These are phyloP conservation scores for Barnardius zonarius DNA, from an alignment of 2,113 vertebrate genomes.

Conservation along the genomic window DNA sequence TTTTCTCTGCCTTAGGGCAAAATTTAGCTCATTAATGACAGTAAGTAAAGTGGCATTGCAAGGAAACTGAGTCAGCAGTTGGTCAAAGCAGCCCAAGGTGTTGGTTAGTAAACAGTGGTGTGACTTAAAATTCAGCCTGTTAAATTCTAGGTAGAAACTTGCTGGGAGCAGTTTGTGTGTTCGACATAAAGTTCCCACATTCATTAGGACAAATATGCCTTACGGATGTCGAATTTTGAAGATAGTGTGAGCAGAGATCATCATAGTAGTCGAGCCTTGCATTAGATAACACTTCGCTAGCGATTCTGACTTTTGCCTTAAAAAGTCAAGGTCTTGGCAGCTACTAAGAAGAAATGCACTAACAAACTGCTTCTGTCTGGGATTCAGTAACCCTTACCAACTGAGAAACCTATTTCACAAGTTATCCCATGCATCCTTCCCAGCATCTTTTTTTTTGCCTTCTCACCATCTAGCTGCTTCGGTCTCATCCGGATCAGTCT, in stretches of 20 bases:
- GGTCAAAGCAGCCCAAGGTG: not conserved
- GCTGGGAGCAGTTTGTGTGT: not conserved
- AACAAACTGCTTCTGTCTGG: not conserved
- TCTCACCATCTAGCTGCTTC: not conserved
- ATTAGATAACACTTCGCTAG: not conserved
- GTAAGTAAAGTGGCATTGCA: not conserved
- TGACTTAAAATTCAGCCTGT: not conserved
- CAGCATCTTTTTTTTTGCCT: not conserved
- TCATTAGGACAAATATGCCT: not conserved
- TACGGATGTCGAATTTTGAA: not conserved
- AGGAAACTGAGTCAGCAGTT: not conserved
- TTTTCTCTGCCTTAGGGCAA: not conserved
- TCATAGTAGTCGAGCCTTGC: not conserved
- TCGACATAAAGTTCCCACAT: not conserved
- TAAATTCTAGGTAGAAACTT: not conserved
- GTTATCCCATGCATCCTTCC: not conserved
- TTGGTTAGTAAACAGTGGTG: not conserved
- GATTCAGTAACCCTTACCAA: not conserved
- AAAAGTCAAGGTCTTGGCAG: not conserved
- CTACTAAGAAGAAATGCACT: not conserved
- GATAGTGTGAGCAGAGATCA: not conserved
- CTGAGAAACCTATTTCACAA: not conserved
- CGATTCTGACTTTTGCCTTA: not conserved
- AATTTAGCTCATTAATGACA: not conserved
- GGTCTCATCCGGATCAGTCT: not conserved